Base-by-base conservation (phyloP, 2,888 invertebrate genomes). In the Agapostemon virescens region DNA sequence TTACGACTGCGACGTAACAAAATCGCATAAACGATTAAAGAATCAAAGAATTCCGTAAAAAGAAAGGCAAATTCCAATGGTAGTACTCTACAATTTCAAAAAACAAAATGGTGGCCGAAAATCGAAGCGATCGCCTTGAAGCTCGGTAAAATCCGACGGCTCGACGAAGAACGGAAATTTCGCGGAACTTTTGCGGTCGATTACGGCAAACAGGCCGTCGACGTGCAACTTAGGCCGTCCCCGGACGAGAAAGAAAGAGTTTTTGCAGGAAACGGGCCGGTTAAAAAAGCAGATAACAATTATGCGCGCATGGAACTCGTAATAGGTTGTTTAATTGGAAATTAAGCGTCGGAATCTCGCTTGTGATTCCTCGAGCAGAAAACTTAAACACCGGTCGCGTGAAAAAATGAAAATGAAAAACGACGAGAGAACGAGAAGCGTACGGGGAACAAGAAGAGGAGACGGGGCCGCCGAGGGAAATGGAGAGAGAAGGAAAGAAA, bases 281-380 rank as follows among this genome's bases (percentile, higher is more conserved):
- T 58, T 20, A 30, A 58, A 30, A 58, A 30, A 58, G 17, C 30
- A 30, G 58, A 58, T 30, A 58, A 58, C 33, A 63, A 63, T 63
- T 63, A 63, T 33, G 33, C 33, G 20, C 33, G 61, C 36, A 33
- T 63, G 30, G 58, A 33, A 33, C 61, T 20, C 33, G 20, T 33
- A 42, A 67, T 67, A 40, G 23, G 17, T 26, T 17, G 42, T 42
- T 26, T 67, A 67, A 67, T 67, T 67, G 66, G 42, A 42, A 67
- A 42, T 67, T 67, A 67, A 66, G 30, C 40, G 66, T 26, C 26
- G 66, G 66, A 30, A 67, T 67, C 26, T 67, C 20, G 40, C 66
- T 42, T 23, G 26, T 30, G 66, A 40, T 67, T 67, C 30, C 40
- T 42, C 26, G 26, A 26, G 66, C 66, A 66, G 66, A 66, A 42